Conservation (phyloP, 2,797 vertebrate species). For the Pseudochromis fuscus region DNA sequence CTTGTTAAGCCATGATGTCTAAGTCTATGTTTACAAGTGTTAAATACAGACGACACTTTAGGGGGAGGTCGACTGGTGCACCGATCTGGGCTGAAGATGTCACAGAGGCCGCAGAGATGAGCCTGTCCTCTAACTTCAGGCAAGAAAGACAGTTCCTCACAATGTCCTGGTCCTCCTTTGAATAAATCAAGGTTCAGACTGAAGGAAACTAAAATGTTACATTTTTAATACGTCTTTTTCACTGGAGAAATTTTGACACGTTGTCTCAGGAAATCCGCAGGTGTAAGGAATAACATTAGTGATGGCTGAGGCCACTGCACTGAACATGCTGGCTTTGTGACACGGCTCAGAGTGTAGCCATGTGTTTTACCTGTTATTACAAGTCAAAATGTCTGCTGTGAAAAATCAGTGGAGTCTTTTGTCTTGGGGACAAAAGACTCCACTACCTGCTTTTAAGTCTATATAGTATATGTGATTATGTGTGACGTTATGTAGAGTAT, state of each 20-base stretch:
- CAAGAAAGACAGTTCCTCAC: not conserved
- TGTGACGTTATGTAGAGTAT: not conserved
- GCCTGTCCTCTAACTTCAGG: not conserved
- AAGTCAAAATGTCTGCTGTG: slow-evolving; percentile 7
- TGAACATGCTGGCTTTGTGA: slow-evolving; percentile 2
- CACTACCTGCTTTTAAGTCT: too few species aligned
- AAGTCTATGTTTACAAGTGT: slow-evolving; percentile 12
- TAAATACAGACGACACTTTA: not conserved
- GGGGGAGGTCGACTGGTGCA: too few species aligned
- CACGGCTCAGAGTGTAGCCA: not conserved
- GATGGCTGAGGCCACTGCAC: not conserved
- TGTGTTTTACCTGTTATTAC: not conserved
- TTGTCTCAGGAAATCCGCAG: not conserved
- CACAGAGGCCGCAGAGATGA: too few species aligned
- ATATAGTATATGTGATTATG: too few species aligned
- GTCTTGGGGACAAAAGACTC: too few species aligned
- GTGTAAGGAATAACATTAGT: not conserved
- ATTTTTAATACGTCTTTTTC: not conserved
- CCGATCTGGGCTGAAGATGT: too few species aligned
- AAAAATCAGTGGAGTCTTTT: too few species aligned
- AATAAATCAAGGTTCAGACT: not conserved
- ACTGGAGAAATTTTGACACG: not conserved
- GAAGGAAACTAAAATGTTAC: not conserved
- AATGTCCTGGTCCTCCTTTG: not conserved
- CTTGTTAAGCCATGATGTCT: not conserved